Conservation (phyloP, 2,888 invertebrate species). For the Hermaeophaga mercurialis region DNA sequence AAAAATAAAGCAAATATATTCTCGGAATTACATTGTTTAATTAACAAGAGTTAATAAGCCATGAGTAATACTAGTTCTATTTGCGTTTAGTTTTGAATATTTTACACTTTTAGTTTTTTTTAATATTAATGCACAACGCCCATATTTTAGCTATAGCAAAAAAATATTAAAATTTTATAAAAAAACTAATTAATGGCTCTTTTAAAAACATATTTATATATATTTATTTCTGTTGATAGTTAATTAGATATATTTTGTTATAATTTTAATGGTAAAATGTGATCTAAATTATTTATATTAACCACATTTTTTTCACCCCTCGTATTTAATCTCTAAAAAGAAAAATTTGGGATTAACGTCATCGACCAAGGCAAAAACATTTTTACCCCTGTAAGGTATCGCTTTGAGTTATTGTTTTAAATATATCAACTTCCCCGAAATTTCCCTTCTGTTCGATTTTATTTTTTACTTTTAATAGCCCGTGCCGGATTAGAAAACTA, state of each 20-base stretch:
- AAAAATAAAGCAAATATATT: conserved; percentile 12
- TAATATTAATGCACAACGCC: too few relatives aligned
- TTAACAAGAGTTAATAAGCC: conserved; percentile 1
- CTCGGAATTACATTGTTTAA: conserved; percentile 8
- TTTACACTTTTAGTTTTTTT: too few relatives aligned
- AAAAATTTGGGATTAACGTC: conserved; percentile 25
- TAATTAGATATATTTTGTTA: too few relatives aligned
- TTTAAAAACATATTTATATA: too few relatives aligned
- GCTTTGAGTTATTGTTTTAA: conserved; percentile 49
- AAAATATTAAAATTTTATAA: too few relatives aligned
- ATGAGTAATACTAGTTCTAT: too few relatives aligned
- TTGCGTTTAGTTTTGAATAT: too few relatives aligned
- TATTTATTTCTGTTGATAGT: too few relatives aligned
- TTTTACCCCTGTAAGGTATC: conserved; percentile 45
- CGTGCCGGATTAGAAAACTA: conserved; percentile 35
- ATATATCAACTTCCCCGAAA: conserved; percentile 46
- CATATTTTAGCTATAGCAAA: too few relatives aligned
- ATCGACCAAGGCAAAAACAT: conserved; percentile 38
- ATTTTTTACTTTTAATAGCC: conserved; percentile 41
- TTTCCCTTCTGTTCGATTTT: conserved; percentile 40
- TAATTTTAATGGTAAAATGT: too few relatives aligned
- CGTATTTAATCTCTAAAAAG: neutral
- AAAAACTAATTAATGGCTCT: too few relatives aligned
- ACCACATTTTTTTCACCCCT: neutral
- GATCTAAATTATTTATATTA: too few relatives aligned